These are phyloP conservation scores for Aspidiotus rigidus DNA, from an alignment of 2,888 invertebrate genomes.

Conservation along the genomic window DNA sequence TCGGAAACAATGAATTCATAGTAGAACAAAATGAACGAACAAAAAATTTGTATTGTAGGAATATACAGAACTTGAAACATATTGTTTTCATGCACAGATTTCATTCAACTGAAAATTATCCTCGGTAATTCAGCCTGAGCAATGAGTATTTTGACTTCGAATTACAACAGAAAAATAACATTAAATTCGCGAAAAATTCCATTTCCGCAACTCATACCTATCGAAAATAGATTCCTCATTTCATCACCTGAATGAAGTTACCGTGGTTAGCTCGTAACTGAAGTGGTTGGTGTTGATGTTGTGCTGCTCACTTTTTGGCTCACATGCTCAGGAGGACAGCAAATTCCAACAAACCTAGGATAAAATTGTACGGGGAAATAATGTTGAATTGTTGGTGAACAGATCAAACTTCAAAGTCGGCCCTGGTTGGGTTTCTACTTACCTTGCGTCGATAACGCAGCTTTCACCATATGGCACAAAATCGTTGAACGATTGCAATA, in stretches of 20 bases:
- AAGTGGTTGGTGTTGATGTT: not conserved
- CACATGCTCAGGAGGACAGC: constrained; percentile 15
- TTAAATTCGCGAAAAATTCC: not conserved
- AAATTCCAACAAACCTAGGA: constrained; percentile 28
- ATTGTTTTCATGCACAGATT: not conserved
- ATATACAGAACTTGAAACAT: not conserved
- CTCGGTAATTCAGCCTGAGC: no score
- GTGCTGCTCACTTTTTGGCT: constrained; percentile 10
- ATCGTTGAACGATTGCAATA: constrained; percentile 30
- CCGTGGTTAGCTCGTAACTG: no score
- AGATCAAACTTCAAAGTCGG: not conserved
- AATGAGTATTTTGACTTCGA: no score
- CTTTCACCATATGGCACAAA: constrained; percentile 31
- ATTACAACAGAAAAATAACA: no score
- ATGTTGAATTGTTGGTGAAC: no score
- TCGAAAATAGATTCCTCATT: constrained; percentile 19
- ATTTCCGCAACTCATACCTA: constrained; percentile 10
- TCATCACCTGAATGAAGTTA: not conserved
- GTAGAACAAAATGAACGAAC: no score
- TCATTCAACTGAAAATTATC: no score
- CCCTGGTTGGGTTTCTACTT: not conserved
- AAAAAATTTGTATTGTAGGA: not conserved
- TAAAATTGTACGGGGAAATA: not conserved
- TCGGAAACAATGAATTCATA: no score
- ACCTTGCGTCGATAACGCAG: constrained; percentile 30